Evolutionary conservation across 2,888 invertebrate genomes (phyloP), one percentile per base, ranked within the genome.

Genomic region (Leptarthrus brevirostris): DNA sequence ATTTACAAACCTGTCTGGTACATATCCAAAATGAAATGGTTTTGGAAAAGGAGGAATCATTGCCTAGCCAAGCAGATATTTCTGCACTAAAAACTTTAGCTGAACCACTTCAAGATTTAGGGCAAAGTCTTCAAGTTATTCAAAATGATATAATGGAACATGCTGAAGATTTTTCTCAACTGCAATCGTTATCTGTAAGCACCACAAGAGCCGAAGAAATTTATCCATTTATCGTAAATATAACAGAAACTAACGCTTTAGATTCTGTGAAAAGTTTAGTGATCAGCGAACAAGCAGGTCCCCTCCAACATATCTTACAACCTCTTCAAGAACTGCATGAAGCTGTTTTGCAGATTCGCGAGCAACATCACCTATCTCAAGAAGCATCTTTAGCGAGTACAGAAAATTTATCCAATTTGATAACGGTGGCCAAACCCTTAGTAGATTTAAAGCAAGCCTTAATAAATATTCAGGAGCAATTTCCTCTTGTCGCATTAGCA

Each of bases 241-340:
- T 81, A 18, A 78, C 80, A 36, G 79, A 82, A 64, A 77, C 78
- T 18, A 78, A 79, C 49, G 80, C 78, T 1, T 26, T 74, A 20
- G 78, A 78, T 75, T 77, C 73, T 20, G 70, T 82, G 3, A 80
- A 81, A 22, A 80, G 78, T 30, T 77, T 82, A 1, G 77, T 80
- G 54, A 79, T 79, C 66, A 76, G 79, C 20, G 79, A 81, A 30
- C 71, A 80, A 14, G 75, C 79, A 0, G 80, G 80, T 10, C 78
- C 81, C 30, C 78, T 85, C 10, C 78, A 83, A 36, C 81, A 81
- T 75, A 80, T 86, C 14, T 78, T 83, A 0, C 78, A 80, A 47
- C 86, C 86, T 1, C 80, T 84, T 3, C 81, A 81, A 61, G 82
- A 84, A 74, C 79, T 86, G n/a, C 84, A 85, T 76, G 79, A 78